Conservation (phyloP, 2,797 vertebrate genomes). For the Syngnathus acus region DNA sequence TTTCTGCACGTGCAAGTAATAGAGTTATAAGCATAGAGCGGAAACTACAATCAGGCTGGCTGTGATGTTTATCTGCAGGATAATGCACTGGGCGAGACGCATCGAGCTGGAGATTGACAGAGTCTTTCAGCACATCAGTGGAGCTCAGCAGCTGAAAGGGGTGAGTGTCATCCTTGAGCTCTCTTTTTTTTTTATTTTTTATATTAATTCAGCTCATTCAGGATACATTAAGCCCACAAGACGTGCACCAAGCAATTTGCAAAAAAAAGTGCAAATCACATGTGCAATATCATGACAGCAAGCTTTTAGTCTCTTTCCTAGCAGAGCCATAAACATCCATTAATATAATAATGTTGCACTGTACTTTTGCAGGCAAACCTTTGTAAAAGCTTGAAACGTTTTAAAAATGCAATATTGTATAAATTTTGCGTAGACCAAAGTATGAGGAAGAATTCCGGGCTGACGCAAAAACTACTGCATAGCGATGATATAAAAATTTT, state of each 20-base stretch:
- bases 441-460: background rate
- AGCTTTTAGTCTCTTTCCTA: background rate
- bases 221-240: constrained; percentile 29
- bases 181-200: background rate
- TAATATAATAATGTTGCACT: background rate
- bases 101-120: constrained; percentile 97
- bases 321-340: background rate
- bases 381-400: background rate
- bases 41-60: constrained; percentile 31
- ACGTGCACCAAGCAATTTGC: constrained; percentile 14
- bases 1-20: background rate
- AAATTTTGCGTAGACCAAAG: background rate
- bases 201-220: constrained; percentile 14
- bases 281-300: background rate
- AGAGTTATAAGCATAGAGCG: background rate
- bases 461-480: background rate
- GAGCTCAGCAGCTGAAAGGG: constrained; percentile 89
- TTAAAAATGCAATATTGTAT: background rate
- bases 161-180: constrained; percentile 69
- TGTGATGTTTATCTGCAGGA: constrained; percentile 73
- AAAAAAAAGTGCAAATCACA: background rate
- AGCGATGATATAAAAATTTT: no score
- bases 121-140: constrained; percentile 95
- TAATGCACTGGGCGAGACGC: constrained; percentile 96
- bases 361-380: background rate